Conservation (phyloP, 2,888 invertebrate genomes). For the Neocrepidodera transversa region DNA sequence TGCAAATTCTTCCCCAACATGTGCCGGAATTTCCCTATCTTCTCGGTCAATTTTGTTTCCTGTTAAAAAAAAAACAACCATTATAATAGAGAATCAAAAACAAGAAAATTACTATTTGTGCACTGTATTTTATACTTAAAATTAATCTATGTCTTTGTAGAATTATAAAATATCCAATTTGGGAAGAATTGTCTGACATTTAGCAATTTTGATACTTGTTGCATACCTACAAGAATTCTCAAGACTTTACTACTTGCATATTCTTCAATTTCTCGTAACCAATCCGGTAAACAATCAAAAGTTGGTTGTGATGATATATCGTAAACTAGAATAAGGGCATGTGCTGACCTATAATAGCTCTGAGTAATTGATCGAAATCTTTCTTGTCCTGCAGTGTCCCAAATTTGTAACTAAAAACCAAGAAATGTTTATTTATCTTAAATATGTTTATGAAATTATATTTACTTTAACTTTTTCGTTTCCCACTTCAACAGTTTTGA, state of each 20-base stretch:
- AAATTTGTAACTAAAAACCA: slow-evolving; percentile 88
- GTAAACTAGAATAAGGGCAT: slow-evolving; percentile 95
- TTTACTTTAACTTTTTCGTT: slow-evolving; percentile 91
- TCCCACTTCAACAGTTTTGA: slow-evolving; percentile 97
- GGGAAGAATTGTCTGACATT: too few species aligned
- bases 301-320: slow-evolving; percentile 98
- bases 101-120: too few species aligned
- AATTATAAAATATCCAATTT: too few species aligned
- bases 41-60: slow-evolving; percentile 98
- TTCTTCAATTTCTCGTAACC: slow-evolving; percentile 96
- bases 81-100: background rate
- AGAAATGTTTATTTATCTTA: background rate
- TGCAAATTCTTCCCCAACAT: slow-evolving; percentile 95
- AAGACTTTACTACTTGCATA: slow-evolving; percentile 95
- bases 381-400: slow-evolving; percentile 99
- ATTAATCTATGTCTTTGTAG: too few species aligned
- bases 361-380: slow-evolving; percentile 96
- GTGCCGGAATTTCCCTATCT: slow-evolving; percentile 92
- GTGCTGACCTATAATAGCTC: slow-evolving; percentile 96
- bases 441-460: too few species aligned
- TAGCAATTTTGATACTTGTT: too few species aligned
- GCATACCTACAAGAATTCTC: slow-evolving; percentile 91
- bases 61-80: slow-evolving; percentile 52
- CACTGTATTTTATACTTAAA: slow-evolving; percentile 11
- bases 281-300: slow-evolving; percentile 96